phyloP scores from a whole-genome alignment of 1,140 invertebrate genomes.

The Drosophila baimaii region DNA sequence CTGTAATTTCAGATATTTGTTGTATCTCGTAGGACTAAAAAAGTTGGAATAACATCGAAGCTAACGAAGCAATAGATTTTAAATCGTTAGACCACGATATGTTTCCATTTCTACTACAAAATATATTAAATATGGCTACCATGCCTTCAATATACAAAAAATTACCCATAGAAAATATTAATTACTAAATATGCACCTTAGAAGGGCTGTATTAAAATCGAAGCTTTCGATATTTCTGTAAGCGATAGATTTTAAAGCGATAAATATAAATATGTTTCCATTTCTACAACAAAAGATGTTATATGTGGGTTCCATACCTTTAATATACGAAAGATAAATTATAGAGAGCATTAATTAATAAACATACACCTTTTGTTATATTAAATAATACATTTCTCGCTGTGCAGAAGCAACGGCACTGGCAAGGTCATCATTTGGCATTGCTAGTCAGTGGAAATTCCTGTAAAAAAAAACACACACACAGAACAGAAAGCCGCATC shows the following conservation, averaged over 20 bases:
- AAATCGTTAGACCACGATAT: too few relatives aligned
- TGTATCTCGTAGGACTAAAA: too few relatives aligned
- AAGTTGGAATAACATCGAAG: too few relatives aligned
- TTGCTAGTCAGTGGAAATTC: conserved; percentile 73
- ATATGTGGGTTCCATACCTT: background rate
- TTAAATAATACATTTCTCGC: background rate
- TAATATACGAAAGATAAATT: background rate
- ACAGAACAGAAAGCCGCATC: conserved; percentile 17
- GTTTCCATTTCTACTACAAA: background rate
- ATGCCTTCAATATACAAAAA: background rate
- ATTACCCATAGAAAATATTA: background rate
- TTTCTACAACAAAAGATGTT: background rate
- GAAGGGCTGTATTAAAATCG: too few relatives aligned
- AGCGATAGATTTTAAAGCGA: too few relatives aligned
- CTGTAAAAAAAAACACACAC: conserved; percentile 36
- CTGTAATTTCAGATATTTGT: too few relatives aligned
- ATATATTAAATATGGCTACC: background rate
- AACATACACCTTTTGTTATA: too few relatives aligned
- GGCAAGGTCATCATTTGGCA: conserved; percentile 65
- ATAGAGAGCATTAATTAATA: background rate
- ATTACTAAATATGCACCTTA: too few relatives aligned
- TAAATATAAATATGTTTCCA: too few relatives aligned
- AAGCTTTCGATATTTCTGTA: too few relatives aligned
- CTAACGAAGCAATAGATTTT: too few relatives aligned
- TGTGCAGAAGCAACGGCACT: conserved; percentile 14